phyloP scores from a whole-genome alignment of 2,797 vertebrate species.

The Anomalospiza imberbis region DNA sequence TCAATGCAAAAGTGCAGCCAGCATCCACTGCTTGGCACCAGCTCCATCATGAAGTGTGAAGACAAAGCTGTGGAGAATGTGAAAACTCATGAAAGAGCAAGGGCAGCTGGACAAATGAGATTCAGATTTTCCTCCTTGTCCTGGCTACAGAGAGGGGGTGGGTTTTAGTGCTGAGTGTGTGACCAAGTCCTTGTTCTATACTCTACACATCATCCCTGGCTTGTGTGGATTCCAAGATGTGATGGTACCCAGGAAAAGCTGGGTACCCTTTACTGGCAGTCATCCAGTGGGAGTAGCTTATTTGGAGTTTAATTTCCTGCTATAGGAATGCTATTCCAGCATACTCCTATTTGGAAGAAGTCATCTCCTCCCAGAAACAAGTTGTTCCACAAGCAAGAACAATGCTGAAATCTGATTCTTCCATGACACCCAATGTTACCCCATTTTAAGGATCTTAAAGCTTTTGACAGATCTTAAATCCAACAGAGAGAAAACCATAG shows the following conservation, averaged over 20 bases:
- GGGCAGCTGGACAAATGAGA: background rate
- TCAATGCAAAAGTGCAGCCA: background rate
- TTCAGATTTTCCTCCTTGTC: background rate
- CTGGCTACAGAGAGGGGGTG: background rate
- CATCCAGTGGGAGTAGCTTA: background rate
- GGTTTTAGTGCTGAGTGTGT: rapidly evolving
- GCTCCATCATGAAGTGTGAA: background rate
- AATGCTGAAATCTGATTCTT: background rate
- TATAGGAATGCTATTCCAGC: background rate
- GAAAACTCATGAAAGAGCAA: background rate
- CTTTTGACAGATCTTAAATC: background rate
- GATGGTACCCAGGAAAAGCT: background rate
- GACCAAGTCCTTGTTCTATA: background rate
- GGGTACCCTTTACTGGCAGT: too few species aligned
- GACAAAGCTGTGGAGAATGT: background rate
- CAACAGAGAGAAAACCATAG: background rate
- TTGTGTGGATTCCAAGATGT: background rate
- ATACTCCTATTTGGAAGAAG: background rate
- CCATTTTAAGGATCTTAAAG: background rate
- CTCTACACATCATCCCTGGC: background rate
- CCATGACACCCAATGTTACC: background rate
- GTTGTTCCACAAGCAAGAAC: background rate
- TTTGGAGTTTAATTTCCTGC: background rate
- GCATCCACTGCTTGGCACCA: background rate
- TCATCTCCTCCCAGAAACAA: background rate